Evolutionary conservation across 2,888 invertebrate genomes (phyloP).

Genomic region (Melanostoma mellinum): DNA sequence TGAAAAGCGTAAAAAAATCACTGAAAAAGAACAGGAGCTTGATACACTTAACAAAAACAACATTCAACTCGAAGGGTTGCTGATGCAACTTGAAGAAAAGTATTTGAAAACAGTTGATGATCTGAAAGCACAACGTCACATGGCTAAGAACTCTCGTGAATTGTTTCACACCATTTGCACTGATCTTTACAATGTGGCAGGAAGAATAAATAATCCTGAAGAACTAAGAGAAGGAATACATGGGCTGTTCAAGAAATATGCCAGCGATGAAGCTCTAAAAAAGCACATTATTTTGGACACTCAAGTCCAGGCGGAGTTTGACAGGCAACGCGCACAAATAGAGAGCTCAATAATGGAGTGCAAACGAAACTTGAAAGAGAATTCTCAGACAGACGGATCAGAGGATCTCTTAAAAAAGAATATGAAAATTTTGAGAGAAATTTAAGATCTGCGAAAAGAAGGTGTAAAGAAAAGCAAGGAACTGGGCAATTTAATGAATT

Average conservation of each 20-base stretch:
- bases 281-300: slow-evolving; percentile 87
- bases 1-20: slow-evolving; percentile 91
- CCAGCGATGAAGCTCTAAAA: slow-evolving; percentile 87
- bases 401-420: slow-evolving; percentile 88
- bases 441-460: slow-evolving; percentile 87
- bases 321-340: slow-evolving; percentile 91
- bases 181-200: slow-evolving; percentile 91
- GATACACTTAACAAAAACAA: slow-evolving; percentile 90
- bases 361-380: slow-evolving; percentile 49
- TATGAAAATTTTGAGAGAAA: slow-evolving; percentile 88
- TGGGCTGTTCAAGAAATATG: slow-evolving; percentile 84
- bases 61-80: slow-evolving; percentile 86
- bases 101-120: slow-evolving; percentile 88
- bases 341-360: slow-evolving; percentile 82
- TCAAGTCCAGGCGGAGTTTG: slow-evolving; percentile 89
- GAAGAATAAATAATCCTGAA: slow-evolving; percentile 88
- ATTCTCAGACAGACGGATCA: slow-evolving; percentile 80
- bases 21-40: slow-evolving; percentile 92
- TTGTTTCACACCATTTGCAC: slow-evolving; percentile 89
- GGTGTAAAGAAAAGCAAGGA: slow-evolving; percentile 57
- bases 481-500: neutral
- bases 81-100: slow-evolving; percentile 90
- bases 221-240: slow-evolving; percentile 78
- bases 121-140: slow-evolving; percentile 85
- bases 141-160: slow-evolving; percentile 85